Evolutionary conservation across 1,140 invertebrate genomes (phyloP).

Genomic region (Drosophila seguyi): DNA sequence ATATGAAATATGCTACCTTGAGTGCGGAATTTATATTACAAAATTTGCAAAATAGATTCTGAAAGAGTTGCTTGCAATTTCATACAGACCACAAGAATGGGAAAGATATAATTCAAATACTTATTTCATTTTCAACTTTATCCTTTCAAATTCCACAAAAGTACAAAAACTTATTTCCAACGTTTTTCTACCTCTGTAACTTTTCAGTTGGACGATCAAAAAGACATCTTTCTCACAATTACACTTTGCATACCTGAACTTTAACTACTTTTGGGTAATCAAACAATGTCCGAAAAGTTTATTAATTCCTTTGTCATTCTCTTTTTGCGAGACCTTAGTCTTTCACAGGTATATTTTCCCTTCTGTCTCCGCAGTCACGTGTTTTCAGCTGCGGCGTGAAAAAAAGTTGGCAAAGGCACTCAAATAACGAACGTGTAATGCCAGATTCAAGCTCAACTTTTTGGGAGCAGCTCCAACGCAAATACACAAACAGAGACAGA

Average conservation of each 20-base stretch:
- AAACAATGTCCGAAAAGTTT: conserved; percentile 41
- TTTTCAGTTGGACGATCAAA: conserved; percentile 1
- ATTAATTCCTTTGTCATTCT: conserved; percentile 46
- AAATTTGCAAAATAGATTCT: too few relatives aligned
- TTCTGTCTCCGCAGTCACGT: conserved; percentile 51
- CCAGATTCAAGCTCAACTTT: conserved; percentile 63
- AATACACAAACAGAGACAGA: conserved; percentile 28
- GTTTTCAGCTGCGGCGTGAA: conserved; percentile 44
- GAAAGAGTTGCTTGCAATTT: not conserved
- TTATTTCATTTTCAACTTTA: not conserved
- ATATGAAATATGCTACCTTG: too few relatives aligned
- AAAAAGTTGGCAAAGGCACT: conserved; percentile 50
- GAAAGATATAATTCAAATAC: not conserved
- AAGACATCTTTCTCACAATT: conserved; percentile 25
- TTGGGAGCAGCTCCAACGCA: conserved; percentile 13
- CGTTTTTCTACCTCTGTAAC: not conserved
- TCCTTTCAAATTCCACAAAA: not conserved
- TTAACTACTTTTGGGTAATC: conserved; percentile 38
- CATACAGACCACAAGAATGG: too few relatives aligned
- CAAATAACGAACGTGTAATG: conserved; percentile 46
- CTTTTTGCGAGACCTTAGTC: conserved; percentile 16
- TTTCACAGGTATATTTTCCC: conserved; percentile 30
- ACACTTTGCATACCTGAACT: conserved; percentile 18
- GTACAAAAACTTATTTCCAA: too few relatives aligned
- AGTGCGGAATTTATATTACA: too few relatives aligned